phyloP scores from a whole-genome alignment of 2,113 vertebrate species.

The Gnathonemus longibarbis region DNA sequence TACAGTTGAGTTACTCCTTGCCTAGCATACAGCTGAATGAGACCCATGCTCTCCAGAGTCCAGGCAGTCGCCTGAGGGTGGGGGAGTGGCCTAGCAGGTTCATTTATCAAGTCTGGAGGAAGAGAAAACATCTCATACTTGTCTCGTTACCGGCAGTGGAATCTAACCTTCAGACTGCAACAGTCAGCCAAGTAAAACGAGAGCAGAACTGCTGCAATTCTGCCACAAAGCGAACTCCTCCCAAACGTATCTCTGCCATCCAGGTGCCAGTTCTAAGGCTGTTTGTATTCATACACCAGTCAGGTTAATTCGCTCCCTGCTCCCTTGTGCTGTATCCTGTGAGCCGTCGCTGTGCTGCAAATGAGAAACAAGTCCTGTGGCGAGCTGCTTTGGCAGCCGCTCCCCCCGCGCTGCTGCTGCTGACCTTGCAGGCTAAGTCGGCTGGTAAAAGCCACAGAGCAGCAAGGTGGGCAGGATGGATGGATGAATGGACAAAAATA shows the following conservation, averaged over 20 bases:
- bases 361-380: slow-evolving; percentile 55
- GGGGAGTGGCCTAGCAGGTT: background rate
- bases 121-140: slow-evolving; percentile 12
- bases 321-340: slow-evolving; percentile 37
- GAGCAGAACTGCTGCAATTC: slow-evolving; percentile 25
- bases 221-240: slow-evolving; percentile 42
- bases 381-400: slow-evolving; percentile 46
- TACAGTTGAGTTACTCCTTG: background rate
- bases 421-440: slow-evolving; percentile 54
- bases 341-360: slow-evolving; percentile 52
- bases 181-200: slow-evolving; percentile 36
- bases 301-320: slow-evolving; percentile 36
- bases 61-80: background rate
- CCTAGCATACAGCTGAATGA: background rate
- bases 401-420: slow-evolving; percentile 34
- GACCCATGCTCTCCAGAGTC: background rate
- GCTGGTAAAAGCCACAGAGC: slow-evolving; percentile 34
- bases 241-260: slow-evolving; percentile 29
- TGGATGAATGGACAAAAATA: background rate
- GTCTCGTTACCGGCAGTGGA: slow-evolving; percentile 45
- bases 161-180: slow-evolving; percentile 33
- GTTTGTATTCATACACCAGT: slow-evolving; percentile 42
- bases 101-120: background rate
- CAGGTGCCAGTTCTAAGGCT: slow-evolving; percentile 16
- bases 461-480: slow-evolving; percentile 35